Evolutionary conservation across 1,140 invertebrate species (phyloP).

Genomic region (Apocrypta bakeri): DNA sequence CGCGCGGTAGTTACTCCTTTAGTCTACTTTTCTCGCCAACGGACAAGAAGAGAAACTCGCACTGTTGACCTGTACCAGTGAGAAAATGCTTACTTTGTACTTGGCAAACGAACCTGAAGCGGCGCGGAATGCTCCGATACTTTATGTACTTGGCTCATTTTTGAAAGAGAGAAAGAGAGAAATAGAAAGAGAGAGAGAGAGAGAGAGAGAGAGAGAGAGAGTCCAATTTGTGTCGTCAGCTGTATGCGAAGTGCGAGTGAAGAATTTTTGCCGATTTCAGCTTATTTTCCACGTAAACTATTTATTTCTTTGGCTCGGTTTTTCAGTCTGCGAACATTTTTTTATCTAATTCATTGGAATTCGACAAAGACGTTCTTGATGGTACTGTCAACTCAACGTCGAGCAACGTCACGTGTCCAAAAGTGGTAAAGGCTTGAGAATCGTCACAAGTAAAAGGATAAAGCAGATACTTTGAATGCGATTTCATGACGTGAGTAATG

Average conservation of each 20-base stretch:
- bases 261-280: background rate
- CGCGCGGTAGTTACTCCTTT: no score
- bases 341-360: no score
- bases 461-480: conserved; percentile 16
- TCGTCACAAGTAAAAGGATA: background rate
- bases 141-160: background rate
- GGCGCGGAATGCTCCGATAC: no score
- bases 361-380: no score
- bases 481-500: background rate
- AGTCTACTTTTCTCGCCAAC: no score
- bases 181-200: background rate
- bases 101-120: background rate
- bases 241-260: background rate
- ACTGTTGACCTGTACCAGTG: no score
- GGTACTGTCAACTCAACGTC: no score
- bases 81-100: background rate
- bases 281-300: no score
- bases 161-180: background rate
- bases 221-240: background rate
- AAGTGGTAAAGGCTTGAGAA: conserved; percentile 2
- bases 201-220: background rate
- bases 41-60: no score
- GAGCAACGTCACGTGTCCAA: no score
- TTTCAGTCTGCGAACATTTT: no score
- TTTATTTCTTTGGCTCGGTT: no score